Base-by-base conservation (phyloP, 2,113 vertebrate species). In the Boleophthalmus pectinirostris region DNA sequence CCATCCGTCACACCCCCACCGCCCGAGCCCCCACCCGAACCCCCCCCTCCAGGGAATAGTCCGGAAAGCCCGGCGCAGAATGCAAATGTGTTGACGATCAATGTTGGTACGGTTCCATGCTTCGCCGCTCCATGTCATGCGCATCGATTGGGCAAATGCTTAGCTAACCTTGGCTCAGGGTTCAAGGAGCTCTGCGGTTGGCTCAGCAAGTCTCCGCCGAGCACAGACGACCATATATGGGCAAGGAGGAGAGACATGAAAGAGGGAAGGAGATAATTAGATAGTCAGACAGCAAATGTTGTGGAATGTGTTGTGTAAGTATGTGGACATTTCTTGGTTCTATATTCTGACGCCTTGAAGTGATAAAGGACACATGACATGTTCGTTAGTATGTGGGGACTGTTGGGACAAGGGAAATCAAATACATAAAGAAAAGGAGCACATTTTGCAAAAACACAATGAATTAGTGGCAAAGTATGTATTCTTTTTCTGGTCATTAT, bases 141-240 rank as follows among this genome's bases (percentile, higher is more conserved):
- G 54, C 23, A 69, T 82, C 51, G 33, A 70, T 75, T 67, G 51
- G 25, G 63, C 49, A 75, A 83, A 82, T 54, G 65, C 74, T 77
- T 76, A 35, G 78, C 84, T 83, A 81, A 72, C 82, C 73, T 75
- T 76, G 75, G 68, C 79, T 25, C 2, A 2, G 66, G 73, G 74
- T 82, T 82, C 61, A 75, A 80, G 82, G 82, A 85, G 78, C 65
- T 82, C 18, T 20, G 49, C 47, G 70, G 67, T 66, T 1, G 7
- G 23, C 79, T 68, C 81, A 61, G 66, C 33, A 0, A 58, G 69
- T 72, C 61, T 66, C 35, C 70, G 7, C 51, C 20, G 3, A 82
- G 66, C 77, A 14, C 57, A 60, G 58, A 25, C 33, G 1, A 33
- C 68, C 53, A 54, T 54, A 54, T 54, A n/a, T n/a, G 20, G 51